Percentiles rank a stretch among this genome's conserved stretches.
phyloP scores from a whole-genome alignment of 1,140 invertebrate genomes.

The Cyphomyrmex costatus region DNA sequence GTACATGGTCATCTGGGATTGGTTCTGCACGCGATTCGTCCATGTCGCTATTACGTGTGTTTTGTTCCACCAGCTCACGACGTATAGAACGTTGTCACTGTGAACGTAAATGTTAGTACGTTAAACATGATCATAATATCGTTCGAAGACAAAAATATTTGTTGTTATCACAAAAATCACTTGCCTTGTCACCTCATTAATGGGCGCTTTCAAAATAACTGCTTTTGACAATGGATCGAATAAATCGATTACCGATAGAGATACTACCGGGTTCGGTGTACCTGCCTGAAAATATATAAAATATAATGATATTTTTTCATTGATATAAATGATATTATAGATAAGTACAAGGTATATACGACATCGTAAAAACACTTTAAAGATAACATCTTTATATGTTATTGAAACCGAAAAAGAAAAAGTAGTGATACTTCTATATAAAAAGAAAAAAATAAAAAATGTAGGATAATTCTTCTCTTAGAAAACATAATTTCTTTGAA shows the following conservation, averaged over 20 bases:
- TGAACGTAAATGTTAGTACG: not conserved
- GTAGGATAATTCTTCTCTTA: not conserved
- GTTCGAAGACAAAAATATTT: not conserved
- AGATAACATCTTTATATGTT: not conserved
- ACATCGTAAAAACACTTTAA: not conserved
- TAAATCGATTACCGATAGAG: conserved; percentile 86
- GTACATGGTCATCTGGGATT: conserved; percentile 86
- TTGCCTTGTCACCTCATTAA: conserved; percentile 78
- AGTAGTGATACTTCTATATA: not conserved
- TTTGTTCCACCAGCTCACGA: conserved; percentile 92
- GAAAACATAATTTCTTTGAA: not conserved
- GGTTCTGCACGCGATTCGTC: conserved; percentile 95
- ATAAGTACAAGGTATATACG: not conserved
- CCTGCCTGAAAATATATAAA: conserved; percentile 81
- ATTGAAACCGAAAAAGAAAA: not conserved
- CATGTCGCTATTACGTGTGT: conserved; percentile 90
- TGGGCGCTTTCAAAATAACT: conserved; percentile 75
- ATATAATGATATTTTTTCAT: not conserved
- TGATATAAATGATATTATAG: not conserved
- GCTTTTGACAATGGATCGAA: conserved; percentile 70
- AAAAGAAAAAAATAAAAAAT: not conserved
- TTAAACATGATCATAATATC: not conserved
- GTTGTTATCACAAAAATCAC: conserved; percentile 40
- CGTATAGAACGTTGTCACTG: conserved; percentile 90
- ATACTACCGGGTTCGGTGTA: conserved; percentile 86